Percentiles rank a stretch among this genome's conserved stretches.
Evolutionary conservation across 2,888 invertebrate species (phyloP).

Genomic region (Plutella xylostella): DNA sequence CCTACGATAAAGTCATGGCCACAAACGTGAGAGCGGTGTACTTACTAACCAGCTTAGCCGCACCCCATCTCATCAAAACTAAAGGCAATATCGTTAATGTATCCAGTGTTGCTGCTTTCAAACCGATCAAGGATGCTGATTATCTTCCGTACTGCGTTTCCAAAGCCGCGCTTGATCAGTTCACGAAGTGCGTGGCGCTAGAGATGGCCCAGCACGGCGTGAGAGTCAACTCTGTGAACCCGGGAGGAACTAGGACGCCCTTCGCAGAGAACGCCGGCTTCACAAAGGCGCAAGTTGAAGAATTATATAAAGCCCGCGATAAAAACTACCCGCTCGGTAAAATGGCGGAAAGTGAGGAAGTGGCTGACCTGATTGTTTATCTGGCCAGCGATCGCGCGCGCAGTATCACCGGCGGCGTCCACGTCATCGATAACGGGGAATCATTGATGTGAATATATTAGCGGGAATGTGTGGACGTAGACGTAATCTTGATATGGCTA

Average conservation of each 20-base stretch:
- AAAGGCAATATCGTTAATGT: conserved; percentile 93
- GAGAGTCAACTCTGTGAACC: conserved; percentile 90
- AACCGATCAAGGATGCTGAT: conserved; percentile 70
- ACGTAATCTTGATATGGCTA: background rate
- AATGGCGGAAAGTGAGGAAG: conserved; percentile 83
- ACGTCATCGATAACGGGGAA: conserved; percentile 59
- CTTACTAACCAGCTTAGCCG: conserved; percentile 82
- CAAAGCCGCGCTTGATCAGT: conserved; percentile 93
- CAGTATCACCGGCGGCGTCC: conserved; percentile 86
- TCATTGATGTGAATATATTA: conserved; percentile 30
- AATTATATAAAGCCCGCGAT: conserved; percentile 82
- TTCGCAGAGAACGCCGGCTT: conserved; percentile 74
- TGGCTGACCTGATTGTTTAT: conserved; percentile 90
- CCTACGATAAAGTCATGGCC: conserved; percentile 86
- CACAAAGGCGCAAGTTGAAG: conserved; percentile 66
- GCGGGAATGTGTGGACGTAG: background rate
- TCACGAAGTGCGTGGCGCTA: conserved; percentile 89
- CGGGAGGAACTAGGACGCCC: conserved; percentile 88
- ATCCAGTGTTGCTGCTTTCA: conserved; percentile 87
- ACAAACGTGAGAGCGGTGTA: conserved; percentile 84
- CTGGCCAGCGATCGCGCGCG: conserved; percentile 88
- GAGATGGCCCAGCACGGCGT: conserved; percentile 83
- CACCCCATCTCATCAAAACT: conserved; percentile 81
- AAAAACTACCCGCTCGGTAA: conserved; percentile 89
- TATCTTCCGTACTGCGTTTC: conserved; percentile 91